These are phyloP conservation scores for Paradoxurus hermaphroditus DNA, from an alignment of 2,113 vertebrate species.

Conservation along the genomic window DNA sequence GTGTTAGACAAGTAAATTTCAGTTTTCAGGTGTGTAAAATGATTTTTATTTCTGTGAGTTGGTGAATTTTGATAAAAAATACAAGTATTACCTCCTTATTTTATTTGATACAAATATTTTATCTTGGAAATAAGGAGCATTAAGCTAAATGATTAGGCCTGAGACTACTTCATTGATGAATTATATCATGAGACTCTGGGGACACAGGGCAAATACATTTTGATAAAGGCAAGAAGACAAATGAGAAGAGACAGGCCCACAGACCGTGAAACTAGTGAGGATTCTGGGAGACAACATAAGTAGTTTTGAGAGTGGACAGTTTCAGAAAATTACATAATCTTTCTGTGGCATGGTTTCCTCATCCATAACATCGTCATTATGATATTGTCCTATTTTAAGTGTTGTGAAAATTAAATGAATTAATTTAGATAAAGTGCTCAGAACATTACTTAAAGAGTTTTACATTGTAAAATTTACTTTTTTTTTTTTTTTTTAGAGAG, in stretches of 20 bases:
- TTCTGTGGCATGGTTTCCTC: neutral
- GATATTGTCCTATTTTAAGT: neutral
- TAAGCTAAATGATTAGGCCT: neutral
- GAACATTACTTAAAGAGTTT: neutral
- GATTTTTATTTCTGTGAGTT: neutral
- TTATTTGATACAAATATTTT: neutral
- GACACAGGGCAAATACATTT: neutral
- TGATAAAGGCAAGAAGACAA: neutral
- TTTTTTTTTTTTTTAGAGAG: neutral
- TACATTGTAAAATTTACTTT: neutral
- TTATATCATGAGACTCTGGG: neutral
- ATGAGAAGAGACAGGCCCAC: neutral
- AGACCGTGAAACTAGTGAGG: accelerated
- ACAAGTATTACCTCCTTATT: neutral
- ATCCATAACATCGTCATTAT: neutral
- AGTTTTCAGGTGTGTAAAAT: neutral
- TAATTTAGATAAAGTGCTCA: neutral
- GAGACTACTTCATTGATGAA: neutral
- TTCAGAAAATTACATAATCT: neutral
- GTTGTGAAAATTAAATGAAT: neutral
- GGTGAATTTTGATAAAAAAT: neutral
- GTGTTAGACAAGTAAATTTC: neutral
- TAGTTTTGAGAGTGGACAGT: neutral
- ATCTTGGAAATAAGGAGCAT: neutral
- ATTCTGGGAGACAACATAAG: neutral